Evolutionary conservation across 1,140 invertebrate species (phyloP).

Genomic region (Riptortus pedestris): DNA sequence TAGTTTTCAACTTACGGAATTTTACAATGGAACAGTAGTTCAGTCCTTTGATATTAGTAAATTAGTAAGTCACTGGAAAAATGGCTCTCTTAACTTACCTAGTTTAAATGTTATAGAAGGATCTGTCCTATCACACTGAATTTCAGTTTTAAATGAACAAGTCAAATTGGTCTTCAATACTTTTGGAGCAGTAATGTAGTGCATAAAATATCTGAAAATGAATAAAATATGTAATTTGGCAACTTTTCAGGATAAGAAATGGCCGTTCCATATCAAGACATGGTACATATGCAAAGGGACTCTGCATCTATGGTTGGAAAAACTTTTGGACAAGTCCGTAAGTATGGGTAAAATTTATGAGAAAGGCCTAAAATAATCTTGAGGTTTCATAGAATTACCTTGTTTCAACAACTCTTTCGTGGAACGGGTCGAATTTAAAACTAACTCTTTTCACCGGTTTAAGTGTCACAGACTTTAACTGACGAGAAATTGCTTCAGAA

Average conservation of each 20-base stretch:
- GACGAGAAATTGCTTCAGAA: constrained; percentile 30
- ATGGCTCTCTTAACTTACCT: constrained; percentile 30
- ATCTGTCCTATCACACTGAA: constrained; percentile 65
- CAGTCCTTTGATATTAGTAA: no score
- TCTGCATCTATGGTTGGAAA: constrained; percentile 48
- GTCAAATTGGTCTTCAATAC: constrained; percentile 57
- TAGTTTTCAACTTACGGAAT: no score
- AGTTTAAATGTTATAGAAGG: constrained; percentile 45
- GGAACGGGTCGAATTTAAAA: constrained; percentile 75
- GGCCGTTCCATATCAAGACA: constrained; percentile 43
- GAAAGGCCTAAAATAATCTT: constrained; percentile 2
- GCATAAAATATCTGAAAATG: constrained; percentile 59
- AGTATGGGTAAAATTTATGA: neutral
- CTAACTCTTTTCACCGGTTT: constrained; percentile 66
- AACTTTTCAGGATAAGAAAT: constrained; percentile 35
- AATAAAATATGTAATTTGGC: constrained; percentile 18
- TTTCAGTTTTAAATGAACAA: constrained; percentile 61
- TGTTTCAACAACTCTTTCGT: constrained; percentile 50
- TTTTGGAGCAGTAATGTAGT: constrained; percentile 51
- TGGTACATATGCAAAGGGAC: constrained; percentile 44
- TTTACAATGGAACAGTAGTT: no score
- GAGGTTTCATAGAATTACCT: constrained; percentile 45
- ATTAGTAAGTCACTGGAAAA: no score
- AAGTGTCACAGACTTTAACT: constrained; percentile 46
- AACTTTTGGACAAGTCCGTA: constrained; percentile 32